phyloP scores from a whole-genome alignment of 2,888 invertebrate species.

The Cryptophagus acutangulus region DNA sequence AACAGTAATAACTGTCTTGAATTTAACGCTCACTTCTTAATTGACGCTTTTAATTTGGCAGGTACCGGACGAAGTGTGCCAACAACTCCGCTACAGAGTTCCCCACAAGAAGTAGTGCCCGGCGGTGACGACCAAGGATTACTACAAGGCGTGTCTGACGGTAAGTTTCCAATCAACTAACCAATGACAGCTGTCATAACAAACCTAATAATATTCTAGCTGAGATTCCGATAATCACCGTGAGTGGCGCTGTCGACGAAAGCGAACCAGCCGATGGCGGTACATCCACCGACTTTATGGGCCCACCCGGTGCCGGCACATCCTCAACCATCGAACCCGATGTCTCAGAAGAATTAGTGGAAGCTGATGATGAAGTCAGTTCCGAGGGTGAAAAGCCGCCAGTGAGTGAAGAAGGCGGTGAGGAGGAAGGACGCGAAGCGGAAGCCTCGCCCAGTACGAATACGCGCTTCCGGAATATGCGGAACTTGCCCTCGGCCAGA shows the following conservation, averaged over 20 bases:
- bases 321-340: constrained; percentile 38
- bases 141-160: constrained; percentile 34
- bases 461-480: constrained; percentile 45
- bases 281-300: constrained; percentile 40
- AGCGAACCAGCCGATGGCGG: constrained; percentile 37
- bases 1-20: constrained; percentile 36
- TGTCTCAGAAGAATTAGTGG: constrained; percentile 39
- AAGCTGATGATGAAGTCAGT: constrained; percentile 50
- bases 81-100: constrained; percentile 61
- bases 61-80: constrained; percentile 65
- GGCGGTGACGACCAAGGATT: constrained; percentile 37
- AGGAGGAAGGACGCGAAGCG: constrained; percentile 75
- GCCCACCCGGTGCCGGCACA: constrained; percentile 43
- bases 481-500: constrained; percentile 37
- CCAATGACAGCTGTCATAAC: too few species aligned
- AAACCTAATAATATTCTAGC: too few species aligned
- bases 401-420: constrained; percentile 46
- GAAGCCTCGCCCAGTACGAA: constrained; percentile 67
- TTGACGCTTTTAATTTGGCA: constrained; percentile 25
- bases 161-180: too few species aligned
- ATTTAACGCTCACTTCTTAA: neutral
- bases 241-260: constrained; percentile 22
- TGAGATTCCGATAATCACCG: constrained; percentile 42
- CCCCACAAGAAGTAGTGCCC: constrained; percentile 52
- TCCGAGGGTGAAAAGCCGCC: constrained; percentile 62